Evolutionary conservation across 2,888 invertebrate genomes (phyloP).

Genomic region (Serripes groenlandicus): DNA sequence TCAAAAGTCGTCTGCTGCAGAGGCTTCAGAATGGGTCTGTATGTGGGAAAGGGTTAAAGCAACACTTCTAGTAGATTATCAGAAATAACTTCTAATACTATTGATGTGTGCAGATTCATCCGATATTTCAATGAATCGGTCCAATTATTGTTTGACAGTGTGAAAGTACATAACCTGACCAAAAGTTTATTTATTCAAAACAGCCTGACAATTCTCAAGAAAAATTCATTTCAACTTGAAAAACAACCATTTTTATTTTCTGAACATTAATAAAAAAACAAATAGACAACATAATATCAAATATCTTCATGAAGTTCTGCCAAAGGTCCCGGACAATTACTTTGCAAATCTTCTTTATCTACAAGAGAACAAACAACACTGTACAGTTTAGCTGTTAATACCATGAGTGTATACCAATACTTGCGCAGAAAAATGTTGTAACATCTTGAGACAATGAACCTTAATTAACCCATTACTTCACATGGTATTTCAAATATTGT

Average conservation of each 20-base stretch:
- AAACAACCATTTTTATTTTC: background rate
- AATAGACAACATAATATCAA: background rate
- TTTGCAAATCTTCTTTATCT: constrained; percentile 79
- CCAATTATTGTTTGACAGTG: background rate
- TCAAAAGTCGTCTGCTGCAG: background rate
- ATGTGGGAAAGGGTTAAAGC: background rate
- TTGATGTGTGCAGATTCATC: background rate
- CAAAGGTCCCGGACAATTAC: constrained; percentile 83
- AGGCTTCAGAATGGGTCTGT: background rate
- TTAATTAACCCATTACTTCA: too few relatives aligned
- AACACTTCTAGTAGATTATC: background rate
- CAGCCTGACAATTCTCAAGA: background rate
- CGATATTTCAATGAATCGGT: background rate
- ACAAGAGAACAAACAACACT: constrained; percentile 42
- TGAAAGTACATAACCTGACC: too few relatives aligned
- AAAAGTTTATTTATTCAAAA: too few relatives aligned
- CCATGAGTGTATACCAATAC: too few relatives aligned
- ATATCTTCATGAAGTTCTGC: constrained; percentile 80
- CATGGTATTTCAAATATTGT: too few relatives aligned
- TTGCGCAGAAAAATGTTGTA: too few relatives aligned
- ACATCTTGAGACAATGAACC: too few relatives aligned
- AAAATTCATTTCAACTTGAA: background rate
- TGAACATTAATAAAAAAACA: background rate
- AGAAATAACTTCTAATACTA: background rate
- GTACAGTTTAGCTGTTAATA: background rate